phyloP scores from a whole-genome alignment of 1,140 invertebrate genomes.

The Platyscapa corneri region DNA sequence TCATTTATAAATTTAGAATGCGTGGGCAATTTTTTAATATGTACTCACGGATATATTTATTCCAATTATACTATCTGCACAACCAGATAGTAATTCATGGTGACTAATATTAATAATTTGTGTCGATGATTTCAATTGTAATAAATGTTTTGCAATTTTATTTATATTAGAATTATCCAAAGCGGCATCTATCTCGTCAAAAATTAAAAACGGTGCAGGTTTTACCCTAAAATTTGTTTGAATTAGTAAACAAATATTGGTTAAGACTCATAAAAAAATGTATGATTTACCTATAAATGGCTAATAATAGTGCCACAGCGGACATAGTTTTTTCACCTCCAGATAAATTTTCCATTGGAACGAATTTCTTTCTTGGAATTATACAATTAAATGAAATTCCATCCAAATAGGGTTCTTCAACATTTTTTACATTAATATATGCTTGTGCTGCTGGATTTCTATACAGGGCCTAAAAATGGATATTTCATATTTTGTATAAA shows the following conservation, averaged over 20 bases:
- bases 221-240: conserved; percentile 92
- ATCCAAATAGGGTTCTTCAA: conserved; percentile 98
- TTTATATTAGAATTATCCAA: conserved; percentile 98
- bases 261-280: neutral
- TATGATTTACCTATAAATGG: conserved; percentile 88
- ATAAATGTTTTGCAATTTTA: conserved; percentile 82
- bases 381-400: conserved; percentile 99
- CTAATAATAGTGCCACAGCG: conserved; percentile 95
- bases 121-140: conserved; percentile 6
- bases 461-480: conserved; percentile 82
- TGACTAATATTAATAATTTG: conserved; percentile 50
- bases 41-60: conserved; percentile 34
- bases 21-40: neutral
- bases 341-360: conserved; percentile 97
- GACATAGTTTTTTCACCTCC: conserved; percentile 99
- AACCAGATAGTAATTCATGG: neutral
- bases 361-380: conserved; percentile 96
- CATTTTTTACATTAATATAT: conserved; percentile 95
- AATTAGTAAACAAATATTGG: too few relatives aligned
- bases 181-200: conserved; percentile 99
- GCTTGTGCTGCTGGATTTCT: conserved; percentile 98
- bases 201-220: conserved; percentile 97
- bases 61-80: conserved; percentile 23
- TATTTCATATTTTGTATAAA: neutral
- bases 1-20: neutral